These are phyloP conservation scores for Cheilosia vernalis DNA, from an alignment of 2,888 invertebrate species.

Conservation along the genomic window DNA sequence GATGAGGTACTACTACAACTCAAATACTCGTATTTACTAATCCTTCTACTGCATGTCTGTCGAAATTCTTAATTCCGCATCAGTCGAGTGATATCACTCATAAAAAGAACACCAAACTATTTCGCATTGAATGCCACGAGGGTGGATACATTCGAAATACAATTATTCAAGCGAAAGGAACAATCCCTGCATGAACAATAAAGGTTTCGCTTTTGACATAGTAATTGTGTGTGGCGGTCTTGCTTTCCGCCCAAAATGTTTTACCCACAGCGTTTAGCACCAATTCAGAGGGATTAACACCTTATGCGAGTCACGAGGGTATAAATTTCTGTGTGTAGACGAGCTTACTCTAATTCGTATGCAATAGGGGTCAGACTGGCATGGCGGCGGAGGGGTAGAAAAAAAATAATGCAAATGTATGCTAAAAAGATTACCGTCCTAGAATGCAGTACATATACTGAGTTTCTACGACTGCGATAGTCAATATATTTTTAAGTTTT, in stretches of 20 bases:
- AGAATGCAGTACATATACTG: conserved; percentile 29
- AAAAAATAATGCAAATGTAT: conserved; percentile 72
- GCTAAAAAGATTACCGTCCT: conserved; percentile 69
- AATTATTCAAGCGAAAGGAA: conserved; percentile 65
- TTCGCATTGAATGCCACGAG: not conserved
- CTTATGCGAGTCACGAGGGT: conserved; percentile 47
- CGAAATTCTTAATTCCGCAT: conserved; percentile 8
- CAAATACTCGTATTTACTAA: conserved; percentile 30
- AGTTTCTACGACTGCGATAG: conserved; percentile 50
- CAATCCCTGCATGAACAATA: conserved; percentile 42
- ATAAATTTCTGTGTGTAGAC: conserved; percentile 18
- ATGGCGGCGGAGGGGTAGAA: conserved; percentile 27
- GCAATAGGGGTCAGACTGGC: conserved; percentile 38
- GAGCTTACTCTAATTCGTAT: conserved; percentile 50
- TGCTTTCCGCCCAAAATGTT: conserved; percentile 57
- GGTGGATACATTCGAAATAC: conserved; percentile 38
- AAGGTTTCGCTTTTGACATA: conserved; percentile 32
- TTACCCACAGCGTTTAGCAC: conserved; percentile 65
- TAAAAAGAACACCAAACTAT: conserved; percentile 40
- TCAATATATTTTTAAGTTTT: conserved; percentile 48
- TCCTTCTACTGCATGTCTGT: not conserved
- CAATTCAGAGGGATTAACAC: conserved; percentile 72
- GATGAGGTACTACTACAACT: conserved; percentile 5
- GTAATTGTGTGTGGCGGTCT: conserved; percentile 69
- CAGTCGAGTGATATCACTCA: conserved; percentile 32